phyloP scores from a whole-genome alignment of 92 coral and sea anemone species.

The Chrysogorgia sp. region DNA sequence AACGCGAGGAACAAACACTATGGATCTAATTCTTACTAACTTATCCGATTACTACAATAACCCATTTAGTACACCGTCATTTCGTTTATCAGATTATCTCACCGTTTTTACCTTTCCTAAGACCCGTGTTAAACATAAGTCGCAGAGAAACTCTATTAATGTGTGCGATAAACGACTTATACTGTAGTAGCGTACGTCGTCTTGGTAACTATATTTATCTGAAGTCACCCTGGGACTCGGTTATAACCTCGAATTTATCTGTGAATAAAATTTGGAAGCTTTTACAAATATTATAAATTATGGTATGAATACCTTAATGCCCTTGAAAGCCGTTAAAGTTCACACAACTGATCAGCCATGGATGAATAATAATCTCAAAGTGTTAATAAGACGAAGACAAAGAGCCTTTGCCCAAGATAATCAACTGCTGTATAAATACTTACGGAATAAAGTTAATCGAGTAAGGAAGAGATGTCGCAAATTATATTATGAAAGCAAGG shows the following conservation, averaged over 20 bases:
- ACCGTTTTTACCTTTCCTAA: background rate
- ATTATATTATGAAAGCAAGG: too few species aligned
- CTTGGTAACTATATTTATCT: background rate
- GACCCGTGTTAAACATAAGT: background rate
- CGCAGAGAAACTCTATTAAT: too few species aligned
- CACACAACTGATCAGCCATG: constrained; percentile 10
- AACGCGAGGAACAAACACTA: too few species aligned
- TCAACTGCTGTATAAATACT: constrained; percentile 4
- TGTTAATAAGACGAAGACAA: background rate
- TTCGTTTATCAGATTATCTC: background rate
- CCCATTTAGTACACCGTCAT: background rate
- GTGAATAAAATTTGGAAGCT: background rate
- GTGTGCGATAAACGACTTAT: background rate
- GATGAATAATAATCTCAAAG: constrained; percentile 8
- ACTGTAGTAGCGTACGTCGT: background rate
- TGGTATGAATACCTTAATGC: constrained; percentile 2
- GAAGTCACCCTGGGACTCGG: background rate
- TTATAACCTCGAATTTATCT: background rate
- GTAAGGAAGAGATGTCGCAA: too few species aligned
- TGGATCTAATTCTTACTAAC: background rate
- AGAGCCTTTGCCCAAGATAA: too few species aligned
- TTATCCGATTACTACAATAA: background rate
- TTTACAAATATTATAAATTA: background rate
- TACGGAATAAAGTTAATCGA: constrained; percentile 33
- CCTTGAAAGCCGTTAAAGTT: constrained; percentile 8